phyloP scores from a whole-genome alignment of 1,140 invertebrate species.

The Leguminivora glycinivorella region DNA sequence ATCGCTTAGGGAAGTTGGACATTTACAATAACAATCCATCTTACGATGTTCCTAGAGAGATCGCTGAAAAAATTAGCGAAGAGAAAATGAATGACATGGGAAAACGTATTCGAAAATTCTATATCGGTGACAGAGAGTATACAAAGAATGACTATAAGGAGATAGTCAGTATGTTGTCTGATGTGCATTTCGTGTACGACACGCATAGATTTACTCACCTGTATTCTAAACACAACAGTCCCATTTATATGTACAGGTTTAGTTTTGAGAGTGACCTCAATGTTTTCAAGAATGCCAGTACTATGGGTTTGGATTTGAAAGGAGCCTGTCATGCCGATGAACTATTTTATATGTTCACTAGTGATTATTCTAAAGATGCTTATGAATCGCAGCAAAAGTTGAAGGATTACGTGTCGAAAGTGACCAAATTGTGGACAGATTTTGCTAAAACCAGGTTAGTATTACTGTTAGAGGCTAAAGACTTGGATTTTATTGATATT shows the following conservation, averaged over 20 bases:
- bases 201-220: slow-evolving; percentile 64
- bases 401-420: slow-evolving; percentile 50
- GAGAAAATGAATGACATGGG: slow-evolving; percentile 58
- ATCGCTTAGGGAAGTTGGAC: slow-evolving; percentile 51
- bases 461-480: neutral
- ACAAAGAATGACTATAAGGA: slow-evolving; percentile 46
- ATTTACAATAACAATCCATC: slow-evolving; percentile 57
- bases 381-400: slow-evolving; percentile 57
- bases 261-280: slow-evolving; percentile 68
- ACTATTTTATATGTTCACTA: slow-evolving; percentile 82
- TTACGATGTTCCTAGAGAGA: slow-evolving; percentile 61
- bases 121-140: slow-evolving; percentile 67
- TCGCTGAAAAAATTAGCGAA: slow-evolving; percentile 46
- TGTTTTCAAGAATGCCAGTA: slow-evolving; percentile 46
- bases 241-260: slow-evolving; percentile 78
- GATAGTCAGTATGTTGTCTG: slow-evolving; percentile 61
- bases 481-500: too few species aligned
- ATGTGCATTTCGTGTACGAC: slow-evolving; percentile 66
- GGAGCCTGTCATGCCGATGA: slow-evolving; percentile 83
- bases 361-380: slow-evolving; percentile 57
- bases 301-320: slow-evolving; percentile 47
- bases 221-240: slow-evolving; percentile 44
- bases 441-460: slow-evolving; percentile 84
- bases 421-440: slow-evolving; percentile 85
- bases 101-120: slow-evolving; percentile 71